Evolutionary conservation across 1,140 invertebrate genomes (phyloP).

Genomic region (Magallana gigas): DNA sequence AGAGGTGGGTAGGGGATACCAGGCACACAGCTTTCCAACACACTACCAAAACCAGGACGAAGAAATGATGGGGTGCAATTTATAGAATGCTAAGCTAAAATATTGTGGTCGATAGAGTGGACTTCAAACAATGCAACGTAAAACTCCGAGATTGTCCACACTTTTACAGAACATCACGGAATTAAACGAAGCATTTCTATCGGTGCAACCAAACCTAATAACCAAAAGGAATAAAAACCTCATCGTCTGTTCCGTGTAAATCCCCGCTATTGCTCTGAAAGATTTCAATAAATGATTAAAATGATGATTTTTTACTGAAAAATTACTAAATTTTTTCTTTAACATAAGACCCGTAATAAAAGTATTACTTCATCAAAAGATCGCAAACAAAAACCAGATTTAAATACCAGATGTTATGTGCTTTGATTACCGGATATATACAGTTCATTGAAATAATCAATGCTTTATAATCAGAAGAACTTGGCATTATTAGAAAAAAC

Average conservation of each 20-base stretch:
- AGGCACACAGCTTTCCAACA: neutral
- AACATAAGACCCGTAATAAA: too few species aligned
- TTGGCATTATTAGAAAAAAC: too few species aligned
- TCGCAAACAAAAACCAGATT: too few species aligned
- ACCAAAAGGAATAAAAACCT: neutral
- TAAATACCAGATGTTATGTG: too few species aligned
- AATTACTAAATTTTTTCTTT: too few species aligned
- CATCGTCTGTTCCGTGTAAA: neutral
- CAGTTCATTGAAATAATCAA: too few species aligned
- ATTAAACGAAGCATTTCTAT: neutral
- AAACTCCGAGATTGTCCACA: neutral
- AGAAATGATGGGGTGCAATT: neutral
- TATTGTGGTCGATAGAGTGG: too few species aligned
- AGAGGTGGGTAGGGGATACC: too few species aligned
- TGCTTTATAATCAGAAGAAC: too few species aligned
- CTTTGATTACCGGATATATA: too few species aligned
- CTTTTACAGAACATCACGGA: neutral
- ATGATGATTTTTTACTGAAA: too few species aligned
- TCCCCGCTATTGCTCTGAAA: conserved; percentile 5
- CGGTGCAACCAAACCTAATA: neutral
- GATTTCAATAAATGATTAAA: neutral
- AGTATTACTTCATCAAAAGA: too few species aligned
- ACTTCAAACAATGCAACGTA: neutral
- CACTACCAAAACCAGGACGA: neutral
- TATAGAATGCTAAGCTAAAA: neutral